A percentile compares a stretch with the other conserved stretches of the same genome.
phyloP scores from a whole-genome alignment of 2,797 vertebrate species.

The Notamacropus eugenii region DNA sequence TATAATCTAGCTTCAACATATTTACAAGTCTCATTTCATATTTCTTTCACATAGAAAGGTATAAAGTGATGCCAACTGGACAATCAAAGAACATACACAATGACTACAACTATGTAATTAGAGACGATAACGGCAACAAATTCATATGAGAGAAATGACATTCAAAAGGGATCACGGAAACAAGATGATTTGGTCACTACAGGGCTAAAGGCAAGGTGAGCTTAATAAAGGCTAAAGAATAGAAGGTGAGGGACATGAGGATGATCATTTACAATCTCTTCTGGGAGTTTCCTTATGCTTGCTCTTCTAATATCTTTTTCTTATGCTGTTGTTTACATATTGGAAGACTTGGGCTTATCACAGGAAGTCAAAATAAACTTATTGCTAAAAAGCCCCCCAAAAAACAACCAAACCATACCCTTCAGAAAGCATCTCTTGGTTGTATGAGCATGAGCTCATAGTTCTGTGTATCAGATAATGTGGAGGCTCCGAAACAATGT shows the following conservation, averaged over 20 bases:
- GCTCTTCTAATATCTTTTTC: neutral
- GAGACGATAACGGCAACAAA: neutral
- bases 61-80: neutral
- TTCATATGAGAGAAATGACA: neutral
- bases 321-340: no score
- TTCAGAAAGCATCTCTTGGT: constrained; percentile 62
- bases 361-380: no score
- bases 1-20: neutral
- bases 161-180: neutral
- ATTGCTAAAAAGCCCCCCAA: no score
- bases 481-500: constrained; percentile 47
- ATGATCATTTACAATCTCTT: neutral
- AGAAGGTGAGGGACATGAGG: neutral
- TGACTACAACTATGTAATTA: neutral
- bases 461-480: constrained; percentile 73
- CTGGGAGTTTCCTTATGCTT: neutral
- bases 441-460: constrained; percentile 77
- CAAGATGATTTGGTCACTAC: neutral
- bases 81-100: neutral
- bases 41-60: neutral
- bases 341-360: no score
- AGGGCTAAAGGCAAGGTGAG: neutral
- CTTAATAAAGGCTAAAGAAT: neutral
- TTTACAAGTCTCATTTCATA: neutral
- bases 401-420: constrained; percentile 49